phyloP scores from a whole-genome alignment of 2,797 vertebrate genomes.

The Alca torda region DNA sequence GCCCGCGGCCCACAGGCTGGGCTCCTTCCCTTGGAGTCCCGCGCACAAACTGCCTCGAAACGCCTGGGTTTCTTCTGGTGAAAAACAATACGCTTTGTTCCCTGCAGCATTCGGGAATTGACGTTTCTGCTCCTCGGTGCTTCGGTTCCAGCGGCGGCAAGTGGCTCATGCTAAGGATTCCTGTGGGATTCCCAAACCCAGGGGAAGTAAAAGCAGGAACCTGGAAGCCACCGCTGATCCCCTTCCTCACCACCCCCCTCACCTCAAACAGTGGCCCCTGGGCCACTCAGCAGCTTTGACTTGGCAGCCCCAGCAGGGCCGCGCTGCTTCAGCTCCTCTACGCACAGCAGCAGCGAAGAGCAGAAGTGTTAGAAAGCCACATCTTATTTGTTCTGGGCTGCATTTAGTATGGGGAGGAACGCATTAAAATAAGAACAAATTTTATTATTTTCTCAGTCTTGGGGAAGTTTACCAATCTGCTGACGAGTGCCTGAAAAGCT shows the following conservation, averaged over 20 bases:
- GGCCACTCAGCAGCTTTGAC: not conserved
- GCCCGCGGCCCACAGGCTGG: not conserved
- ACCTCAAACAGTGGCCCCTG: not conserved
- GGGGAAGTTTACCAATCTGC: not conserved
- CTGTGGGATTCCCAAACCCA: not conserved
- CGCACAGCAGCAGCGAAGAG: not conserved
- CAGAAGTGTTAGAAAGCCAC: not conserved
- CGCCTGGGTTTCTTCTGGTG: not conserved
- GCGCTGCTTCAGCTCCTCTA: not conserved
- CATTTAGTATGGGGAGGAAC: not conserved
- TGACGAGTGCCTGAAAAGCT: not conserved
- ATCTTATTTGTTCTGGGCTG: not conserved
- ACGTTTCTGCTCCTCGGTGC: not conserved
- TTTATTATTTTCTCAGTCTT: not conserved
- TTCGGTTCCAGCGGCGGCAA: not conserved
- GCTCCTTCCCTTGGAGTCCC: not conserved
- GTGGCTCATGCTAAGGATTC: not conserved
- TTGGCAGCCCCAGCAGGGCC: not conserved
- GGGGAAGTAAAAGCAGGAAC: not conserved
- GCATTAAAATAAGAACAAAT: not conserved
- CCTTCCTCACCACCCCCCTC: not conserved
- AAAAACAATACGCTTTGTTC: not conserved
- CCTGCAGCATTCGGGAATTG: rapidly evolving
- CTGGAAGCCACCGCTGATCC: not conserved
- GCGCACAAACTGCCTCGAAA: not conserved